Base-by-base conservation (phyloP, 2,797 vertebrate species). In the Neostethus bicornis region DNA sequence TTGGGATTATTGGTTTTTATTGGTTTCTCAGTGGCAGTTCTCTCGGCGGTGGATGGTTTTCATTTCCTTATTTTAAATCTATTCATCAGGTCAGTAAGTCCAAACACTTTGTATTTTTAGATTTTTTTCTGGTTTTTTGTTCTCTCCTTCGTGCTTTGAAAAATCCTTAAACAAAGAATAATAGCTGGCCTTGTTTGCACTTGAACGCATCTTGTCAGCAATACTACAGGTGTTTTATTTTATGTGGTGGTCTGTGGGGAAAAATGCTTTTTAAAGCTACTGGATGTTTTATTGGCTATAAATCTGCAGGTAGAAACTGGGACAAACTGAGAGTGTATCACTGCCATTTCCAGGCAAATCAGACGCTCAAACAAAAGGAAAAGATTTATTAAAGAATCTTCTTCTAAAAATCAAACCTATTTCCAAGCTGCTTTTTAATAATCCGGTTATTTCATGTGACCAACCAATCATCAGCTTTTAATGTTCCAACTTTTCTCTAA, bases 301-400 rank as follows among this genome's bases (percentile, higher is more conserved):
- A 23, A 44, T 44, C 42, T 44, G 42, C 23, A 14, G 13, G 8
- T 25, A 42, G 42, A 25, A 44, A 44, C 21, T 44, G 42, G 42
- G 42, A 16, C 42, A 44, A 44, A 44, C 42, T 14, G 2, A 19
- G 13, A 25, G 14, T 7, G 13, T 6, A 24, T 23, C 7, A n/a
- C 14, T 25, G 42, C 42, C 42, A n/a, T 3, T 9, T 17, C 4
- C 16, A 37, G 14, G 34, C 34, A 37, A 34, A 34, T 34, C 4
- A 31, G 31, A 31, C 13, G 14, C n/a, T 37, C n/a, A 37, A n/a
- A 3, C 13, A 7, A n/a, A 37, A 13, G 7, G 13, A 14, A n/a
- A 14, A 29, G 28, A 29, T 14, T 14, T 13, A 32, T 32, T 4
- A 13, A 3, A 35, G 35, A 8, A 20, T 20, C 20, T 20, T 20